Base-by-base conservation (phyloP, 35 echinoderm and acorn worm species). In the Diadema setosum region DNA sequence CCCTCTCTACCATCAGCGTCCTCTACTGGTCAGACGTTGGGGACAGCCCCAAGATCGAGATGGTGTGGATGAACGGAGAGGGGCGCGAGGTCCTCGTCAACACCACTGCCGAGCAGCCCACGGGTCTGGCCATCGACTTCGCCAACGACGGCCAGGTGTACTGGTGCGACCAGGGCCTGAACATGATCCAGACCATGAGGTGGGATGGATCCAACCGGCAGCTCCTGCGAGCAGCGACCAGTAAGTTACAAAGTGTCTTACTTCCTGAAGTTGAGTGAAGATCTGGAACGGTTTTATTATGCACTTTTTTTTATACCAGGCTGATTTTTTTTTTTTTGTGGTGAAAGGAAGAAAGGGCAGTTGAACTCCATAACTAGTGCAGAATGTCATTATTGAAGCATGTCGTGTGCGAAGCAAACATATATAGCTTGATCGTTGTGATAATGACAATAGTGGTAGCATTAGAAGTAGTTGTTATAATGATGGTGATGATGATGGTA, bases 1-100 rank as follows among this genome's bases (percentile, higher is more conserved):
- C 37, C 45, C 5, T 33, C 27, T n/a, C n/a, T n/a, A n/a, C 75
- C 0, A 56, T 4, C 84, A 97, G 95, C 4, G 26, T 97, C 37
- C 90, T 97, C 57, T 97, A 97, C 50, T 97, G 95, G 95, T 92
- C 95, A 16, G 87, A 93, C 44, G 58, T 34, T 37, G 96, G 92
- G 25, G 60, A 40, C 4, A 48, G 61, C 16, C 87, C 92, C 4
- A 92, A 65, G 30, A 89, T 97, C 31, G 87, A 90, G 25, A 82
- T 78, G 44, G 82, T 90, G 18, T 92, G 89, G 93, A 94, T 94
- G 89, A 87, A 99, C 61, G 93, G 93, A 45, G 83, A 61, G 31
- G 37, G 90, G 24, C 60, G 59, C 41, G 49, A 37, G 0, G 34
- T 58, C 14, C 24, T 95, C 7, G 70, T 36, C 6, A 21, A 50